These are phyloP conservation scores for Drosophila melanosoma DNA, from an alignment of 2,888 invertebrate genomes.

Conservation along the genomic window DNA sequence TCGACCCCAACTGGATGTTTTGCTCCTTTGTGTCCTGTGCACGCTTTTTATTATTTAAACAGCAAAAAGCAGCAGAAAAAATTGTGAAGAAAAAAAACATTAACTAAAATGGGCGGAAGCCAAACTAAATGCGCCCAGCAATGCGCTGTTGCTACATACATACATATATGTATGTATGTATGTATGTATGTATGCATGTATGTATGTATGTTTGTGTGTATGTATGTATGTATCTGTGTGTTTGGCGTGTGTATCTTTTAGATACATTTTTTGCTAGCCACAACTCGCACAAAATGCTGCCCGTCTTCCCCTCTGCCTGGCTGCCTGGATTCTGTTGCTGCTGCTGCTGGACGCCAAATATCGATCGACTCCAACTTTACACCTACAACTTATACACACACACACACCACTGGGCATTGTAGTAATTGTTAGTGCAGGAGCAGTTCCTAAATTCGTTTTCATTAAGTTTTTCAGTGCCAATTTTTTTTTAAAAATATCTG, in stretches of 20 bases:
- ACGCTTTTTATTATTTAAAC: constrained; percentile 60
- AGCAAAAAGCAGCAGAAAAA: constrained; percentile 27
- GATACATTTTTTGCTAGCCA: constrained; percentile 69
- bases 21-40: constrained; percentile 54
- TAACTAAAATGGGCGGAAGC: constrained; percentile 56
- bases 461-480: background rate
- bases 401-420: constrained; percentile 6
- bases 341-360: constrained; percentile 67
- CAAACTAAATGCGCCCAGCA: constrained; percentile 43
- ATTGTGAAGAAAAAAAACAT: constrained; percentile 21
- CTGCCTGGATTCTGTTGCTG: constrained; percentile 22
- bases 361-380: constrained; percentile 55
- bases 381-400: constrained; percentile 1
- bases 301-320: background rate
- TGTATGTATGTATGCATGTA: constrained; percentile 16
- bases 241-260: constrained; percentile 56
- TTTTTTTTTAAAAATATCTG: background rate
- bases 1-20: background rate
- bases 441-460: background rate
- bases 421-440: background rate
- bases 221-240: constrained; percentile 19
- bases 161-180: constrained; percentile 13
- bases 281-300: constrained; percentile 51
- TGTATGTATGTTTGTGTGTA: constrained; percentile 13
- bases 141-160: background rate